These are phyloP conservation scores for Archivesica marissinica DNA, from an alignment of 1,140 invertebrate genomes.

Conservation along the genomic window DNA sequence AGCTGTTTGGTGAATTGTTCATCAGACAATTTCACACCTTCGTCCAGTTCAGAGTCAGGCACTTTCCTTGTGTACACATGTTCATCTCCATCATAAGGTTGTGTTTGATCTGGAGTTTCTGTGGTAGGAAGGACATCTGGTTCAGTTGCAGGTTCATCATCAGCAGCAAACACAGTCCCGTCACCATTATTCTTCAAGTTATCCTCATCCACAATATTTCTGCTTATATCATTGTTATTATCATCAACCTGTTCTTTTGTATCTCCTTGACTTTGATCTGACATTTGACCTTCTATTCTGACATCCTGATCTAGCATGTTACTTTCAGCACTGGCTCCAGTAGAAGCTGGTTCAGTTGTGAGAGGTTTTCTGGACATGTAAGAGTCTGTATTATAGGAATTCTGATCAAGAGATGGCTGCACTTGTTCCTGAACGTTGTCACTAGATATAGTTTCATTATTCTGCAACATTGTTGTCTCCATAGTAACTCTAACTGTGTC, in stretches of 20 bases:
- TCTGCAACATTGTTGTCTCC: constrained; percentile 3
- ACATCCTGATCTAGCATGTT: constrained; percentile 10
- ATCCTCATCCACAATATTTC: background rate
- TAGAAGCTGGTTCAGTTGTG: constrained; percentile 59
- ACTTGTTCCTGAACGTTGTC: constrained; percentile 43
- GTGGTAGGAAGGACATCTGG: background rate
- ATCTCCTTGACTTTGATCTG: background rate
- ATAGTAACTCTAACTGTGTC: background rate
- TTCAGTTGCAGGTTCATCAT: background rate
- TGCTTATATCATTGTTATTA: background rate
- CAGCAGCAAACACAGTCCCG: background rate
- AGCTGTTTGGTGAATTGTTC: constrained; percentile 53
- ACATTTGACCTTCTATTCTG: background rate
- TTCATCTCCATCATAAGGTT: constrained; percentile 39
- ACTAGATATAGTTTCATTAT: constrained; percentile 53
- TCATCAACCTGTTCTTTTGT: background rate
- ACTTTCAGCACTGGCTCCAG: constrained; percentile 3
- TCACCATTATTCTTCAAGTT: background rate
- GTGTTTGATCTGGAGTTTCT: background rate
- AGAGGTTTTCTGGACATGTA: constrained; percentile 73
- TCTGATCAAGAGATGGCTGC: constrained; percentile 46
- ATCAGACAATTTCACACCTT: constrained; percentile 58
- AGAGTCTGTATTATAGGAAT: constrained; percentile 67
- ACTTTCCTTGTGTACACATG: constrained; percentile 37
- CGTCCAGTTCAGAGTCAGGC: constrained; percentile 60